Base-by-base conservation (phyloP, 1,140 invertebrate genomes). In the Thaumetopoea pityocampa region DNA sequence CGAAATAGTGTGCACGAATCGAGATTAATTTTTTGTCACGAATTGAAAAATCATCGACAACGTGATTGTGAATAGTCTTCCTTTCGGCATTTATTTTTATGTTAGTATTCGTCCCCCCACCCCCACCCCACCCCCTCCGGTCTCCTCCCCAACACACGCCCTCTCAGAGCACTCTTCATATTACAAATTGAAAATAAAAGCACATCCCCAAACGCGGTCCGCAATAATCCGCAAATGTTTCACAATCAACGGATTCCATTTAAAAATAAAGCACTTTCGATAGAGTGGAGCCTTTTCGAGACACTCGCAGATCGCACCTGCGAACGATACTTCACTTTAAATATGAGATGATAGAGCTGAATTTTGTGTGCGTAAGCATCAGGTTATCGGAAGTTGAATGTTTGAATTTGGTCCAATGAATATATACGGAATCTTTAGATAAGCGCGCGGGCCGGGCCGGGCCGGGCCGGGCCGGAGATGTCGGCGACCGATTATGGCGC, bases 341-440 rank as follows among this genome's bases (percentile, higher is more conserved):
- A 3, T 5, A 5, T 8, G 5, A 11, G 1, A 10, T 4, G 1
- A 17, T 19, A 41, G 23, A 19, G 27, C 32, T n/a, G 11, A 4
- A 10, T 32, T 41, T 41, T 8, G 5, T 23, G 5, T 10, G 6
- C 0, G 1, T 5, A 9, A 9, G 7, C 18, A 8, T 8, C 1
- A 8, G 17, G 7, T 18, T 18, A 41, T 41, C 27, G 37, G 17
- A 23, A 29, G 14, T 41, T 41, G 19, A 27, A 30, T 19, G 32
- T 41, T 41, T 41, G 37, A 41, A 41, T 41, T 41, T 41, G 37
- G 27, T 41, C 28, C 37, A 41, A 41, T 41, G 37, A 41, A 41
- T 41, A 32, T 41, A 41, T 41, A 19, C 37, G 28, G 24, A 41
- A 30, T 41, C 37, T 41, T 27, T 41, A 41, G 37, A 41, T 41